These are phyloP conservation scores for Drepanosiphum platanoidis DNA, from an alignment of 2,888 invertebrate species.

Conservation along the genomic window DNA sequence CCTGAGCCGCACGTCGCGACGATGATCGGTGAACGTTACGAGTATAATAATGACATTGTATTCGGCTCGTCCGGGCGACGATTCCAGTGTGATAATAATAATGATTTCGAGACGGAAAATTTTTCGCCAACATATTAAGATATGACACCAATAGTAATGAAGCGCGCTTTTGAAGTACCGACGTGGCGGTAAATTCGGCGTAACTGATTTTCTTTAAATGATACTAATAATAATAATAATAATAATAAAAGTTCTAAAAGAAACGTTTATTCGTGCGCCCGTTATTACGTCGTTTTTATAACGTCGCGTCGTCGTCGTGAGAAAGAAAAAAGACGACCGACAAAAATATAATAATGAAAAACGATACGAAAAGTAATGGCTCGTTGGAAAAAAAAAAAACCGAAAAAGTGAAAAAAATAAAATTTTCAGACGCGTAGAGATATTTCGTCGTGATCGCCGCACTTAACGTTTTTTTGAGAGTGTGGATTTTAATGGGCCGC, in stretches of 20 bases:
- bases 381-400: not conserved
- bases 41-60: not conserved
- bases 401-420: not conserved
- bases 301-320: not conserved
- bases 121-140: no score
- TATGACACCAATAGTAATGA: no score
- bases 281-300: not conserved
- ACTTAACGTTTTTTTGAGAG: not conserved
- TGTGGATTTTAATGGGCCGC: not conserved
- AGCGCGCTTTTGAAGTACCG: no score
- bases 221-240: no score
- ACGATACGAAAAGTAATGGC: not conserved
- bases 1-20: no score
- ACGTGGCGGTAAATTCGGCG: not conserved
- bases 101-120: no score
- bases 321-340: not conserved
- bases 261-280: not conserved
- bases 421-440: not conserved
- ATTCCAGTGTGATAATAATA: not conserved
- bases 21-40: not conserved
- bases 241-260: not conserved
- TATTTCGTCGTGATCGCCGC: not conserved
- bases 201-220: not conserved
- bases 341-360: not conserved
- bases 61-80: no score